Evolutionary conservation across 2,113 vertebrate genomes (phyloP).

Genomic region (Oncorhynchus gorbuscha): DNA sequence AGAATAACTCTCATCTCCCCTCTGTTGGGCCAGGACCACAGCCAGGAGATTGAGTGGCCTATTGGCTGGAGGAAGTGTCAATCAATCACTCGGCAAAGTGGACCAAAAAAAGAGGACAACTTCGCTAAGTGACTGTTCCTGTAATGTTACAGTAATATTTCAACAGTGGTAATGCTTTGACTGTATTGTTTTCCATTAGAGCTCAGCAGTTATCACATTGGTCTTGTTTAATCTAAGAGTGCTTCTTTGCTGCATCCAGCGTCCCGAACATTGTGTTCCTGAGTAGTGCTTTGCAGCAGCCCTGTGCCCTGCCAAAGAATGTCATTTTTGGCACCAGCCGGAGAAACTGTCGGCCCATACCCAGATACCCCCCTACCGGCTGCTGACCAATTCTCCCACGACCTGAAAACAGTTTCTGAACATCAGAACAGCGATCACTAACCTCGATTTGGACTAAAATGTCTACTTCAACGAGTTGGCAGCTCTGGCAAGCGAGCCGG

Average conservation of each 20-base stretch:
- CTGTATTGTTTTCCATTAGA: slow-evolving; percentile 17
- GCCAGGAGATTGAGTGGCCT: slow-evolving; percentile 12
- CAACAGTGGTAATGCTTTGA: not conserved
- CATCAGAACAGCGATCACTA: too few relatives aligned
- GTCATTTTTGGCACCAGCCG: slow-evolving; percentile 40
- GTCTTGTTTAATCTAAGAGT: slow-evolving; percentile 36
- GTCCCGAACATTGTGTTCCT: slow-evolving; percentile 61
- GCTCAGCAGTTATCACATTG: not conserved
- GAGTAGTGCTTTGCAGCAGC: slow-evolving; percentile 43
- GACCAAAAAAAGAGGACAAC: not conserved
- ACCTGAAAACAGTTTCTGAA: too few relatives aligned
- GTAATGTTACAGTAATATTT: slow-evolving; percentile 31
- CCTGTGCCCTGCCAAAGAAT: slow-evolving; percentile 59
- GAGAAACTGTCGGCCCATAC: slow-evolving; percentile 15
- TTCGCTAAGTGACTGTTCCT: not conserved
- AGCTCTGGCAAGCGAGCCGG: too few relatives aligned
- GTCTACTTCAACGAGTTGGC: too few relatives aligned
- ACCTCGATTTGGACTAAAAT: too few relatives aligned
- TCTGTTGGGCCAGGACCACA: slow-evolving; percentile 19
- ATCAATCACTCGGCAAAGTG: not conserved
- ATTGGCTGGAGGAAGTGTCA: slow-evolving; percentile 36
- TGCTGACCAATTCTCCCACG: too few relatives aligned
- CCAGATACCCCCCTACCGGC: not conserved
- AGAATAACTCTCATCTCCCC: slow-evolving; percentile 27
- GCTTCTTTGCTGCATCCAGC: slow-evolving; percentile 40